Evolutionary conservation across 2,888 invertebrate species (phyloP), one percentile per base, ranked within the genome.

Genomic region (Drosophila bunnanda): DNA sequence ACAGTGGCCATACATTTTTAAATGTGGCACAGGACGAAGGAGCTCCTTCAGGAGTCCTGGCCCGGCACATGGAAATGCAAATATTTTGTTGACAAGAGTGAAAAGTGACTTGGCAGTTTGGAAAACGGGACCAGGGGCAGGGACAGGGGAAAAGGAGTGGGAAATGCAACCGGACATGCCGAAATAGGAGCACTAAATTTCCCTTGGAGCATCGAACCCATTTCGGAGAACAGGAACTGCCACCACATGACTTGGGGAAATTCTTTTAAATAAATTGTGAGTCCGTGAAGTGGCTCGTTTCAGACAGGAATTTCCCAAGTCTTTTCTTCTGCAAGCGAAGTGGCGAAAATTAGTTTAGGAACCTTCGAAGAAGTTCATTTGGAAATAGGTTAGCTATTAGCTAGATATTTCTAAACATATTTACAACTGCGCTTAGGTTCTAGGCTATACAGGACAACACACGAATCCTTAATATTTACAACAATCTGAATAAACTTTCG

Each of bases 1-100:
- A 76, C 73, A 78, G 71, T 72, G 77, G 54, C 81, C 81, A 85
- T 84, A 72, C 73, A 84, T 82, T 85, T 82, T 85, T 82, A 76
- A 82, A 82, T 80, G 79, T 77, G 73, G 62, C 76, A 82, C 80
- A 82, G 77, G 56, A 44, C 12, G 32, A 22, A 66, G 44, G 32
- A 57, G 28, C 34, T 32, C 17, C n/a, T 46, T n/a, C 44, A 25
- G 22, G 25, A 30, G 28, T 30, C 46, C 46, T n/a, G 44, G 44
- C 32, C 53, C 28, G 71, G 65, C 39, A 59, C 66, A 57, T 72
- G 61, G 68, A 61, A 69, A 70, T 72, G 66, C 50, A 83, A 84
- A 85, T 83, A 81, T 80, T 64, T 81, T 81, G 77, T 82, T 81
- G 83, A 85, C 83, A 85, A 73, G 65, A 74, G 69, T 72, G 55